phyloP scores from a whole-genome alignment of 2,113 vertebrate genomes.

The Alosa alosa region DNA sequence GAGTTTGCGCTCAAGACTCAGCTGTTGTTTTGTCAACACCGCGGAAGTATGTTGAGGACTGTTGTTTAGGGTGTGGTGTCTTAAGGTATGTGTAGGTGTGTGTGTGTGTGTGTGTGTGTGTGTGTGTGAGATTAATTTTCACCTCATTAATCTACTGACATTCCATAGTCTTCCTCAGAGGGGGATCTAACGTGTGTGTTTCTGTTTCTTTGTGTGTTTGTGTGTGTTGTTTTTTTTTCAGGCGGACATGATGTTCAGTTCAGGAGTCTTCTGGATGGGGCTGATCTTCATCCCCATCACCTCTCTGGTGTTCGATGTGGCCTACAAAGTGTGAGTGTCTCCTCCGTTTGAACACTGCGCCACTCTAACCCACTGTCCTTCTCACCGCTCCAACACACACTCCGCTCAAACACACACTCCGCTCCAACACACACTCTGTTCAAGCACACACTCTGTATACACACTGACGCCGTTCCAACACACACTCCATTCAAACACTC shows the following conservation, averaged over 20 bases:
- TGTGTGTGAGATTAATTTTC: not conserved
- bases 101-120: constrained; percentile 2
- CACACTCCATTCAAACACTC: not conserved
- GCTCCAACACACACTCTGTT: not conserved
- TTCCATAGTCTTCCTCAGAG: not conserved
- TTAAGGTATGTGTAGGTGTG: not conserved
- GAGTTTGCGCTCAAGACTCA: too few relatives aligned
- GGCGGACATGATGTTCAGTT: constrained; percentile 93
- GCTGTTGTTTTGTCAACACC: not conserved
- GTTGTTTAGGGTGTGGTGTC: not conserved
- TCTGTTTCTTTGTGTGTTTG: too few relatives aligned
- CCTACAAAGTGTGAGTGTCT: constrained; percentile 93
- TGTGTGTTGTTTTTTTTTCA: constrained; percentile 57
- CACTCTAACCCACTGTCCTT: not conserved
- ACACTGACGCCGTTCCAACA: too few relatives aligned
- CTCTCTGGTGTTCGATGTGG: constrained; percentile 87
- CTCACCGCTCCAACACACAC: not conserved
- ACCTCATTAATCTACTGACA: not conserved
- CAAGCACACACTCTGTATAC: too few relatives aligned
- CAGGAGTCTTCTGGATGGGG: constrained; percentile 94
- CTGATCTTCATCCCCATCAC: constrained; percentile 92
- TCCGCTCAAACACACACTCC: not conserved
- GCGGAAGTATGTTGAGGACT: not conserved
- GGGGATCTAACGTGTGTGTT: too few relatives aligned
- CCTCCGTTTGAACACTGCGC: not conserved